These are phyloP conservation scores for Petroica traversi DNA, from an alignment of 2,113 vertebrate species.

Conservation along the genomic window DNA sequence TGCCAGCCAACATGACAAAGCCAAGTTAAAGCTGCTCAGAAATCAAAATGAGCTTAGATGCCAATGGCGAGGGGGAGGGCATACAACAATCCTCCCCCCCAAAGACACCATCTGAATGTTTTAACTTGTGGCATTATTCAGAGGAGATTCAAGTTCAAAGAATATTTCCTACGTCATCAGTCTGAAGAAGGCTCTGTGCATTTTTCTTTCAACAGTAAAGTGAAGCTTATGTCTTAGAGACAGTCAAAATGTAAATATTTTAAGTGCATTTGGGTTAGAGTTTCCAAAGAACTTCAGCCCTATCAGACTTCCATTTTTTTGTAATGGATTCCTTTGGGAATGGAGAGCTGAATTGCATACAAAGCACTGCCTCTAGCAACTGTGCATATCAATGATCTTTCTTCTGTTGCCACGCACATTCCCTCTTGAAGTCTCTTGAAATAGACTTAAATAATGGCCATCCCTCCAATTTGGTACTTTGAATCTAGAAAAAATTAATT, in stretches of 20 bases:
- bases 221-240: not conserved
- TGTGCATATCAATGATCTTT: conserved; percentile 1
- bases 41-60: not conserved
- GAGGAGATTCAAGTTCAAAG: not conserved
- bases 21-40: not conserved
- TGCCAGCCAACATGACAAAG: not conserved
- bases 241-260: not conserved
- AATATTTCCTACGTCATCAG: not conserved
- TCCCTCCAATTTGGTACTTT: not conserved
- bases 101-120: not conserved
- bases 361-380: not conserved
- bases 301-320: not conserved
- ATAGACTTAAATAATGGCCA: not conserved
- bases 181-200: not conserved
- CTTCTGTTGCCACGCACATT: not conserved
- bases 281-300: not conserved
- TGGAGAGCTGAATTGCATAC: not conserved
- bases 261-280: not conserved
- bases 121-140: not conserved
- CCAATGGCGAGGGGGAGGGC: fast-evolving
- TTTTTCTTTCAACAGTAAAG: not conserved
- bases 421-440: not conserved
- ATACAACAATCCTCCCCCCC: not conserved
- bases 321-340: not conserved
- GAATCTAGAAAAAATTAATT: not conserved